Base-by-base conservation (phyloP, 2,888 invertebrate species). In the Lepidonotus clava region DNA sequence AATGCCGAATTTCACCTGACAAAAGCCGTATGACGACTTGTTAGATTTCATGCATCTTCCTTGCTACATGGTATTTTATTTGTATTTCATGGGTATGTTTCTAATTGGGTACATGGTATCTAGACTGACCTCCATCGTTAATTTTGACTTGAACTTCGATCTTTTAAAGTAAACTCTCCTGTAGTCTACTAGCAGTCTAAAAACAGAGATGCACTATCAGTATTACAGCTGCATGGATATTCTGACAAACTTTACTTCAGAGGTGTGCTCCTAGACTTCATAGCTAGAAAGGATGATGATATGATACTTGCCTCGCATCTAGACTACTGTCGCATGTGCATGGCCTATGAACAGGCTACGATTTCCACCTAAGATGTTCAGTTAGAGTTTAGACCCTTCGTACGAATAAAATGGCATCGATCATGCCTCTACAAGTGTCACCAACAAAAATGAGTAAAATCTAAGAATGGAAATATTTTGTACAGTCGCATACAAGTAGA, bases 251-350 rank as follows among this genome's bases (percentile, higher is more conserved):
- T 1, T 71, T 36, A 71, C 71, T 34, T 11, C n/a, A 36, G 28
- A 61, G 38, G 18, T 71, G 71, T 38, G 38, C n/a, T 14, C 71
- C 11, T 71, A 71, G 71, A 71, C 71, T 36, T 38, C 36, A 34
- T 71, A 71, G 71, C 71, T 71, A 71, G 71, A 36, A 38, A 34
- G 38, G 71, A 24, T 71, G 71, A 71, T 71, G 71, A 46, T n/a
- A n/a, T n/a, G n/a, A 34, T 71, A 71, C 71, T 38, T 71, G 38
- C 71, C 38, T 71, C 28, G 61, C 61, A 61, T 38, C 71, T 71
- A 71, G 71, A 71, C 34, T 71, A 71, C 71, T 71, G 38, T 71
- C 38, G 71, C 71, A 71, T 71, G 71, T 71, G 71, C 71, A 71
- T 71, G 71, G 71, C 71, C 71, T 38, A 71, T 71, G 61, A 32